These are phyloP conservation scores for Emmelina monodactyla DNA, from an alignment of 2,888 invertebrate genomes.

Conservation along the genomic window DNA sequence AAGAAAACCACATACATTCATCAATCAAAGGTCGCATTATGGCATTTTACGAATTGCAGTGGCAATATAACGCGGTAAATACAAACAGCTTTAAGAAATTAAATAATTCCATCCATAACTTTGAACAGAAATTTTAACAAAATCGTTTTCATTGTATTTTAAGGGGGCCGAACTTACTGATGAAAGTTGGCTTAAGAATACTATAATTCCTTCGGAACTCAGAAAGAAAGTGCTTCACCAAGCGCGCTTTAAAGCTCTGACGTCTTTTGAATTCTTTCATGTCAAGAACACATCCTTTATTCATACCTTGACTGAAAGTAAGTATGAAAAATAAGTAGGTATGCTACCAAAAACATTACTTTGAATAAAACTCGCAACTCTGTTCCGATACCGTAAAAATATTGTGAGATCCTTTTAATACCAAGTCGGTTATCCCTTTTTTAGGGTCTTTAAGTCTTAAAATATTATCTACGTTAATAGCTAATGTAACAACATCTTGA, in stretches of 20 bases:
- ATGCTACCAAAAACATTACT: too few relatives aligned
- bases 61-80: slow-evolving; percentile 58
- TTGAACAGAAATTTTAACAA: too few relatives aligned
- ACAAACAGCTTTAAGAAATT: neutral
- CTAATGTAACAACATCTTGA: too few relatives aligned
- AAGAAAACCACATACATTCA: slow-evolving; percentile 52
- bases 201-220: slow-evolving; percentile 45
- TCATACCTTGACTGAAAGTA: slow-evolving; percentile 53
- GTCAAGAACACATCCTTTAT: slow-evolving; percentile 58
- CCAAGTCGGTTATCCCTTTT: too few relatives aligned
- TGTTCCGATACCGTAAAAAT: too few relatives aligned
- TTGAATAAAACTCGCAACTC: too few relatives aligned
- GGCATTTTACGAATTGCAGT: slow-evolving; percentile 60
- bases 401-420: too few relatives aligned
- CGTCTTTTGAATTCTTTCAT: slow-evolving; percentile 53
- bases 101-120: too few relatives aligned
- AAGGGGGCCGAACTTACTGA: slow-evolving; percentile 55
- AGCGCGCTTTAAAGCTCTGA: slow-evolving; percentile 53
- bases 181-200: slow-evolving; percentile 49
- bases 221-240: slow-evolving; percentile 54
- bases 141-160: too few relatives aligned
- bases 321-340: too few relatives aligned
- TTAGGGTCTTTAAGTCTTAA: too few relatives aligned
- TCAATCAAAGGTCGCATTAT: slow-evolving; percentile 52
- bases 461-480: too few relatives aligned